Conservation (phyloP, 2,113 vertebrate species). For the Zootoca vivipara region DNA sequence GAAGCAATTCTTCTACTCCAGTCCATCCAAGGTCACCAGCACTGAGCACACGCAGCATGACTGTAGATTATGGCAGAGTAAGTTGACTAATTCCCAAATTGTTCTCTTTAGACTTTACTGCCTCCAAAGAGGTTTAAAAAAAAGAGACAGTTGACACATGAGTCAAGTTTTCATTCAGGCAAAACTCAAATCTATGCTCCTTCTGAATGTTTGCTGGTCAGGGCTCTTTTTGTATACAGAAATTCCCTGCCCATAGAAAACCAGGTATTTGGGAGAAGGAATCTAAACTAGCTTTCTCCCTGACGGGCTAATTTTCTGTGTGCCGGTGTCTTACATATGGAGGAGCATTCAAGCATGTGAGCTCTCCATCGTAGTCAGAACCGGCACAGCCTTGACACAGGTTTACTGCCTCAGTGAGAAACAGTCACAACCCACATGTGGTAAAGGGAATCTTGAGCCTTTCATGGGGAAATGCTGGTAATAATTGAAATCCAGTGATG, state of each 20-base stretch:
- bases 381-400: neutral
- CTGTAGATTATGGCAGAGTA: slow-evolving; percentile 73
- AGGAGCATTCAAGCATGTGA: neutral
- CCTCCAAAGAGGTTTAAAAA: neutral
- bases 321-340: neutral
- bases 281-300: neutral
- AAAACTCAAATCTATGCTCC: neutral
- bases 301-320: rapidly evolving
- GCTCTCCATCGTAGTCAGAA: neutral
- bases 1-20: slow-evolving; percentile 43
- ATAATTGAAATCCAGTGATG: neutral
- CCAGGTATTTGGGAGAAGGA: neutral
- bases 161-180: neutral
- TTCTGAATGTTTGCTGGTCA: neutral
- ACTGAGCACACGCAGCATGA: slow-evolving; percentile 58
- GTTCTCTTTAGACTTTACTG: neutral
- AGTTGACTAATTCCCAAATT: slow-evolving; percentile 47
- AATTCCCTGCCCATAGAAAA: rapidly evolving
- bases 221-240: too few species aligned
- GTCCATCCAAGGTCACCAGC: slow-evolving; percentile 66
- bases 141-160: neutral
- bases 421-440: rapidly evolving
- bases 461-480: neutral
- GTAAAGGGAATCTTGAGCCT: neutral
- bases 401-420: neutral